Conservation (phyloP, 1,140 invertebrate species). For the Rhyzopertha dominica region DNA sequence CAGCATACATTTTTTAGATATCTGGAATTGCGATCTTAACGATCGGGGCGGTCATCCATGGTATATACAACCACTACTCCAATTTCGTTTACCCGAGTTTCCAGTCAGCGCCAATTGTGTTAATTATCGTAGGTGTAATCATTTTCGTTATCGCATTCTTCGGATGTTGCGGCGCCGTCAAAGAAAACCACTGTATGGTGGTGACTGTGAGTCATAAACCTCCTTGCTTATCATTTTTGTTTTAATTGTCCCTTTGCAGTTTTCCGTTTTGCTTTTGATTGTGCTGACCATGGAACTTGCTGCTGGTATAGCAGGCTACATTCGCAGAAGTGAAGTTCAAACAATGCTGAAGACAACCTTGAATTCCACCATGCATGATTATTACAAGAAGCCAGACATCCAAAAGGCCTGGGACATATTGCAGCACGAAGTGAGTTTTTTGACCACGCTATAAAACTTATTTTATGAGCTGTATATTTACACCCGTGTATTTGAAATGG, state of each 20-base stretch:
- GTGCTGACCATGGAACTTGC: conserved; percentile 82
- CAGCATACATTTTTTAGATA: conserved; percentile 54
- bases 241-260: conserved; percentile 52
- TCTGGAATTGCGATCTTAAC: conserved; percentile 69
- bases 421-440: conserved; percentile 74
- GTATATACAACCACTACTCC: conserved; percentile 61
- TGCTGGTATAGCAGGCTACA: conserved; percentile 78
- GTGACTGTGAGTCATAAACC: conserved; percentile 59
- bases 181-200: conserved; percentile 84
- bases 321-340: conserved; percentile 67
- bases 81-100: conserved; percentile 64
- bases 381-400: conserved; percentile 55
- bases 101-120: conserved; percentile 67
- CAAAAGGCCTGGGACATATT: conserved; percentile 69
- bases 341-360: conserved; percentile 60
- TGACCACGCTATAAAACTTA: too few relatives aligned
- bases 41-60: conserved; percentile 64
- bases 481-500: too few relatives aligned
- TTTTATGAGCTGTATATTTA: not conserved
- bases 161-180: conserved; percentile 82
- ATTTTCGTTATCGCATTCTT: conserved; percentile 83
- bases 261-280: conserved; percentile 71
- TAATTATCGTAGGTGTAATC: conserved; percentile 78
- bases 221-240: conserved; percentile 1
- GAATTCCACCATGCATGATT: conserved; percentile 63